Evolutionary conservation across 2,888 invertebrate genomes (phyloP).

Genomic region (Leptopilina drosophilae): DNA sequence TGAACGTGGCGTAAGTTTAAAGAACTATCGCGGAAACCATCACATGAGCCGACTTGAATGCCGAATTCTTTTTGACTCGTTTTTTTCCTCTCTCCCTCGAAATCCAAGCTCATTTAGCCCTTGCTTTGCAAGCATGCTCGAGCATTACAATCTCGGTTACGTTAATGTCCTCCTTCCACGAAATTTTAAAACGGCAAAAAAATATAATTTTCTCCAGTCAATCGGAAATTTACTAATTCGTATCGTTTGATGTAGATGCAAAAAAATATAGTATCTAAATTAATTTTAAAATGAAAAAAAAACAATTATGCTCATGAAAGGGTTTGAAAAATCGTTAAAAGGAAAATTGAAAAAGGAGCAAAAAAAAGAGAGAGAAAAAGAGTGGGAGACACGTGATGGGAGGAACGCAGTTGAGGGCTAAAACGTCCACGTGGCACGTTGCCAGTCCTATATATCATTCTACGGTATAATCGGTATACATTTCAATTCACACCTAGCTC

Average conservation of each 20-base stretch:
- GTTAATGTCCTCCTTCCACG: constrained; percentile 4
- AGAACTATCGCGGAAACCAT: constrained; percentile 29
- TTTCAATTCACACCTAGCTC: constrained; percentile 63
- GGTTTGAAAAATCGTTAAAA: background rate
- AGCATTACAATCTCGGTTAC: constrained; percentile 2
- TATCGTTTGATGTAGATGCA: background rate
- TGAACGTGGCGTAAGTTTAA: constrained; percentile 14
- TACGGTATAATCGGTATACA: constrained; percentile 71
- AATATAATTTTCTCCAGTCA: background rate
- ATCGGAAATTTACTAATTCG: constrained; percentile 15
- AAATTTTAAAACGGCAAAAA: constrained; percentile 2
- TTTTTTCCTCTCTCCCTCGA: background rate
- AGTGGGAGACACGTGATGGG: constrained; percentile 36
- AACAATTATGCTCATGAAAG: background rate
- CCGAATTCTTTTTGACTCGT: constrained; percentile 17
- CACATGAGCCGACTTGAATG: background rate
- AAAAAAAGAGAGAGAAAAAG: background rate
- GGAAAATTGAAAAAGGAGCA: constrained; percentile 3
- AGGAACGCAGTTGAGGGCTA: constrained; percentile 32
- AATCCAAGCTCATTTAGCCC: constrained; percentile 9
- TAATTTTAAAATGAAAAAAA: background rate
- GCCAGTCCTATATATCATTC: constrained; percentile 70
- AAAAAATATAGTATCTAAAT: too few relatives aligned
- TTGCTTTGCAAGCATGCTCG: background rate
- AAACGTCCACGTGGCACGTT: constrained; percentile 67